These are phyloP conservation scores for Iphiclides podalirius DNA, from an alignment of 2,888 invertebrate species.

Conservation along the genomic window DNA sequence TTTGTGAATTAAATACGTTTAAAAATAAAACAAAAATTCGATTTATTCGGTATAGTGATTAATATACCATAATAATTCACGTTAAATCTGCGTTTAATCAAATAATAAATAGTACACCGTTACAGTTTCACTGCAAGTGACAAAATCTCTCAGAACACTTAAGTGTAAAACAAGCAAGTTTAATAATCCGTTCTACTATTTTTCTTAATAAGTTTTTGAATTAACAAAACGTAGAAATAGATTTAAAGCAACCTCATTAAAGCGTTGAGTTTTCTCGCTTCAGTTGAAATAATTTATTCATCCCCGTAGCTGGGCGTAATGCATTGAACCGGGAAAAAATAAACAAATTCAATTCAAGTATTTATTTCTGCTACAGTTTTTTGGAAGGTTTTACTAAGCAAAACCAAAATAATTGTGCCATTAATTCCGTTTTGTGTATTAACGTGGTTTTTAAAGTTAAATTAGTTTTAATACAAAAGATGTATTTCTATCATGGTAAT, in stretches of 20 bases:
- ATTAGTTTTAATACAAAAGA: too few relatives aligned
- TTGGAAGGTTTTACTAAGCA: background rate
- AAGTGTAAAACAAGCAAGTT: background rate
- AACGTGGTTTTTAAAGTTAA: too few relatives aligned
- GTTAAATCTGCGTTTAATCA: too few relatives aligned
- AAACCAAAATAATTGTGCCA: background rate
- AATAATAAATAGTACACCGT: too few relatives aligned
- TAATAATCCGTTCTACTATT: conserved; percentile 3
- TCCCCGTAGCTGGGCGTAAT: conserved; percentile 5
- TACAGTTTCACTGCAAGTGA: too few relatives aligned
- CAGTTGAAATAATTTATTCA: conserved; percentile 13
- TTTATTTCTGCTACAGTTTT: conserved; percentile 2
- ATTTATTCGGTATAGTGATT: too few relatives aligned
- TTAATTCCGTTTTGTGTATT: too few relatives aligned
- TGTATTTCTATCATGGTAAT: too few relatives aligned
- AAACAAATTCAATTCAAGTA: conserved; percentile 5
- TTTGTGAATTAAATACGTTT: too few relatives aligned
- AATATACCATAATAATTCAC: too few relatives aligned
- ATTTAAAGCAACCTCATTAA: conserved; percentile 16
- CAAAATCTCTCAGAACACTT: too few relatives aligned
- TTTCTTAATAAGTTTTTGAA: conserved; percentile 1
- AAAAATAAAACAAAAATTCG: too few relatives aligned
- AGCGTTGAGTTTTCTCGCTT: conserved; percentile 6
- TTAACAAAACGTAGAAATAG: conserved; percentile 1
- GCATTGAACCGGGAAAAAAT: conserved; percentile 6